Conservation (phyloP, 2,113 vertebrate genomes). For the Panthera tigris region DNA sequence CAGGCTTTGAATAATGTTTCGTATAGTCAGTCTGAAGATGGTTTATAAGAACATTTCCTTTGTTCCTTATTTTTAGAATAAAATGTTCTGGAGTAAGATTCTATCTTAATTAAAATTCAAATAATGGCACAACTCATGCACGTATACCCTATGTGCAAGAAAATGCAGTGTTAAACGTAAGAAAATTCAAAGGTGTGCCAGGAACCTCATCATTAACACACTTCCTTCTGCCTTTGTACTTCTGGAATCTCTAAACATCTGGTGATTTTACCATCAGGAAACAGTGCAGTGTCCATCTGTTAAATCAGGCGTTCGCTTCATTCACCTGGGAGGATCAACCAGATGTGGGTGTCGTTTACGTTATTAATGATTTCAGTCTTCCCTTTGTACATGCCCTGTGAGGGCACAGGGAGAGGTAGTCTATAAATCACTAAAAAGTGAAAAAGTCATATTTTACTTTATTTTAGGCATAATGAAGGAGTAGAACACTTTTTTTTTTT, state of each 20-base stretch:
- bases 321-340: slow-evolving; percentile 78
- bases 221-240: slow-evolving; percentile 78
- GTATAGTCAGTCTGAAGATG: neutral
- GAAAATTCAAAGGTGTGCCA: slow-evolving; percentile 67
- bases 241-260: slow-evolving; percentile 81
- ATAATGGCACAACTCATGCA: neutral
- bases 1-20: neutral
- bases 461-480: slow-evolving; percentile 55
- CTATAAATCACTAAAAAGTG: slow-evolving; percentile 71
- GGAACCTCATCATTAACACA: slow-evolving; percentile 70
- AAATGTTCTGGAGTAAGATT: neutral
- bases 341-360: slow-evolving; percentile 73
- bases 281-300: slow-evolving; percentile 78
- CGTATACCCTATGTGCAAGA: neutral
- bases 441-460: slow-evolving; percentile 71
- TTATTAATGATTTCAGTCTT: slow-evolving; percentile 78
- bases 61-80: slow-evolving; percentile 43
- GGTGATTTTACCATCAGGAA: slow-evolving; percentile 81
- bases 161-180: slow-evolving; percentile 50
- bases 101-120: slow-evolving; percentile 64
- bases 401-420: slow-evolving; percentile 56
- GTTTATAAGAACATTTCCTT: neutral
- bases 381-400: slow-evolving; percentile 64
- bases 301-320: slow-evolving; percentile 73
- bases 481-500: neutral